phyloP scores from a whole-genome alignment of 2,797 vertebrate species.

The Semotilus atromaculatus region DNA sequence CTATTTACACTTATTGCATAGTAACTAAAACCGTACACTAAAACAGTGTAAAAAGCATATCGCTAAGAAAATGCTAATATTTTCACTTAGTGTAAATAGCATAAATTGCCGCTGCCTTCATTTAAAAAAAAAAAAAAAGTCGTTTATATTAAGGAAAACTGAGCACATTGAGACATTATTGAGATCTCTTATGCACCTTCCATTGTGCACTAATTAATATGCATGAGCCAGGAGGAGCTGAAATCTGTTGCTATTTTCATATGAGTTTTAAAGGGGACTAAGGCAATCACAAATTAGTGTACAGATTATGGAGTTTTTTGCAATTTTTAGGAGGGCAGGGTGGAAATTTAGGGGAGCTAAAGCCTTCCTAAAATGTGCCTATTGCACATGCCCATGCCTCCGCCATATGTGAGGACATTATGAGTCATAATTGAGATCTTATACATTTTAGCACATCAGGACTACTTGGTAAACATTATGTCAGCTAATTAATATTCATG shows the following conservation, averaged over 20 bases:
- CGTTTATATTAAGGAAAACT: neutral
- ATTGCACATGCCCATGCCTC: neutral
- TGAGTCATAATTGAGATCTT: neutral
- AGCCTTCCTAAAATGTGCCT: neutral
- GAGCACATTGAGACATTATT: neutral
- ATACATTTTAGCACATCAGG: neutral
- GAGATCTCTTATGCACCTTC: neutral
- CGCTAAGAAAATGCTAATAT: too few relatives aligned
- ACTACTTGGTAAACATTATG: neutral
- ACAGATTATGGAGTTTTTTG: neutral
- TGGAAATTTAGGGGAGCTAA: neutral
- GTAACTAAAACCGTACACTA: too few relatives aligned
- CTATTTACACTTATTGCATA: too few relatives aligned
- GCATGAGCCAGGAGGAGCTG: neutral
- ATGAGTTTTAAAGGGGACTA: neutral
- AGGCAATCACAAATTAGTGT: neutral
- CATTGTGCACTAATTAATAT: constrained; percentile 7
- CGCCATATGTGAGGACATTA: neutral
- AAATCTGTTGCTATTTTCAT: neutral
- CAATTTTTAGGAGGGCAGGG: fast-evolving
- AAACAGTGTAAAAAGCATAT: too few relatives aligned
- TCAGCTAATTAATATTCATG: neutral
- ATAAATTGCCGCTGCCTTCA: too few relatives aligned
- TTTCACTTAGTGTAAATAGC: too few relatives aligned
- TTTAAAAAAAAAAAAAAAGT: too few relatives aligned